Conservation (phyloP, 2,113 vertebrate genomes). For the Phalacrocorax aristotelis region DNA sequence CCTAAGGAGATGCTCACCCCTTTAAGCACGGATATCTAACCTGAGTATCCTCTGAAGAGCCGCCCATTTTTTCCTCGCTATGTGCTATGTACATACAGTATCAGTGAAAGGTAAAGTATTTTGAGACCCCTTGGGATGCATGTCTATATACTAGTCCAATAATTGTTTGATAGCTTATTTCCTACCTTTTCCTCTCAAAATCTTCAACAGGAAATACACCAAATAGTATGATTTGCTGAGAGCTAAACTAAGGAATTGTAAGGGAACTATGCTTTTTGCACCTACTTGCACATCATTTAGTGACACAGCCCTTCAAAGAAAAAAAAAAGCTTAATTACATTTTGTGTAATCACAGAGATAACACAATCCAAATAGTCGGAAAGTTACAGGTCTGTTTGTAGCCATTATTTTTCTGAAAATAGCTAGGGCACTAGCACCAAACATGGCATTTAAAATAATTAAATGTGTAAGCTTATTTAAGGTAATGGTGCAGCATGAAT, state of each 20-base stretch:
- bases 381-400: not conserved
- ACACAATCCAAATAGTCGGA: not conserved
- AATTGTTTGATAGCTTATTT: not conserved
- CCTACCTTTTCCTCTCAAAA: not conserved
- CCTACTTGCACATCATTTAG: not conserved
- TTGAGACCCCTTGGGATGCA: not conserved
- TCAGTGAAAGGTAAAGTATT: not conserved
- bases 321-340: not conserved
- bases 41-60: not conserved
- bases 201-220: not conserved
- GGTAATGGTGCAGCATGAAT: constrained; percentile 40
- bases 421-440: not conserved
- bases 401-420: not conserved
- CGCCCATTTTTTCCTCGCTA: not conserved
- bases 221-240: not conserved
- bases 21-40: not conserved
- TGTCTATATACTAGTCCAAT: not conserved
- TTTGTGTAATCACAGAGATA: not conserved
- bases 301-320: not conserved
- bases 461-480: constrained; percentile 37
- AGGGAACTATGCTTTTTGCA: not conserved
- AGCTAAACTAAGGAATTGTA: not conserved
- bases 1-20: accelerated
- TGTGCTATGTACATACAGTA: not conserved
- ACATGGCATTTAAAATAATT: constrained; percentile 10